Conservation (phyloP, 2,113 vertebrate genomes). For the Colossoma macropomum region DNA sequence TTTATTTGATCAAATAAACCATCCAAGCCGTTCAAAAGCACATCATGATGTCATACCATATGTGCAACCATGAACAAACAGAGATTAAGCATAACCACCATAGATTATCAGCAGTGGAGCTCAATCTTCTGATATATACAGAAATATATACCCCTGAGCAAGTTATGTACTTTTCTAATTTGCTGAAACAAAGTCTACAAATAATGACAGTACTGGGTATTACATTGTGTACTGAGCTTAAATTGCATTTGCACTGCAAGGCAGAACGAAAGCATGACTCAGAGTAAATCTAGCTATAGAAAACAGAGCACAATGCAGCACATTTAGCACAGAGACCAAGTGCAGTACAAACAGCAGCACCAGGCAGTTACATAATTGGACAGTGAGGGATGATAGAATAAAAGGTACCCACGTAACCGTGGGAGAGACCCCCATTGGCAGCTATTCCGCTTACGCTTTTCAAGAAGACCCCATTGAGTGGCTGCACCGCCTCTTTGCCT, state of each 20-base stretch:
- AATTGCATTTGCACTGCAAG: not conserved
- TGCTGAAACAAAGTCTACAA: not conserved
- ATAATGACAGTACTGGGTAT: not conserved
- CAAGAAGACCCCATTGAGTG: not conserved
- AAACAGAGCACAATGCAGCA: not conserved
- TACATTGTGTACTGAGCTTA: not conserved
- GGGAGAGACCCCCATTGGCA: not conserved
- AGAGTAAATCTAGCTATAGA: not conserved
- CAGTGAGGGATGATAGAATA: not conserved
- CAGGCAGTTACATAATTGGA: conserved; percentile 23
- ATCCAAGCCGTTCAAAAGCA: not conserved
- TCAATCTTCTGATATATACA: not conserved
- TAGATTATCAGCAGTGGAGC: not conserved
- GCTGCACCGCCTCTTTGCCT: not conserved
- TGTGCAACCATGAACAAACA: not conserved
- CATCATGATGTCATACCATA: not conserved
- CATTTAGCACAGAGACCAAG: not conserved
- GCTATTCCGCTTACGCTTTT: not conserved
- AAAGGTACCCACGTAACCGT: not conserved
- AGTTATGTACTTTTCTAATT: not conserved
- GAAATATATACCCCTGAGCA: not conserved
- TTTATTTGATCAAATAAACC: not conserved
- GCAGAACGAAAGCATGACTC: not conserved
- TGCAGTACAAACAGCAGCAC: not conserved
- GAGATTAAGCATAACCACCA: no score